Evolutionary conservation across 1,140 invertebrate species (phyloP).

Genomic region (Subanguina moxae): DNA sequence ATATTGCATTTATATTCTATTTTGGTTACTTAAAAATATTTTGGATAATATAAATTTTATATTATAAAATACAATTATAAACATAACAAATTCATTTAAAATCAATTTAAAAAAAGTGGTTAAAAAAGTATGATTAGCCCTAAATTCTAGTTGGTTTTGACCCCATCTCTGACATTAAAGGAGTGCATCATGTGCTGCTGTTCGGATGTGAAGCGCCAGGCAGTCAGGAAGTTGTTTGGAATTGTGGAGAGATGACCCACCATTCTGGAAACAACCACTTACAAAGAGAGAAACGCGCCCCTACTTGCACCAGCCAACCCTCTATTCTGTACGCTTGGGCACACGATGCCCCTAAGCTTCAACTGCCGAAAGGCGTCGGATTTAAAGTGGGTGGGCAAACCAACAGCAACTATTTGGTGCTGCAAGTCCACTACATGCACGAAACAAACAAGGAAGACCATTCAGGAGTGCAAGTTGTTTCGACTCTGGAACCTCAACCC

Average conservation of each 20-base stretch:
- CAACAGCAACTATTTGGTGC: slow-evolving; percentile 64
- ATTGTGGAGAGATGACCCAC: slow-evolving; percentile 80
- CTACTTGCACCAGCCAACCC: slow-evolving; percentile 56
- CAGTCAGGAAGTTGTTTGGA: slow-evolving; percentile 74
- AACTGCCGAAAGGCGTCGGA: slow-evolving; percentile 74
- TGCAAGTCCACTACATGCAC: slow-evolving; percentile 87
- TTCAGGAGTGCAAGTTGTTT: slow-evolving; percentile 45
- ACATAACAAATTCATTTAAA: too few species aligned
- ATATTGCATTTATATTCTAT: too few species aligned
- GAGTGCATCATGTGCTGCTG: slow-evolving; percentile 89
- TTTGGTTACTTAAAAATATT: too few species aligned
- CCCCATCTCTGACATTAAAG: slow-evolving; percentile 82
- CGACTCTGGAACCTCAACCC: slow-evolving; percentile 50
- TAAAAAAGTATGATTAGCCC: neutral
- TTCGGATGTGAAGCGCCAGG: slow-evolving; percentile 84
- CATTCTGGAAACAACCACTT: slow-evolving; percentile 64
- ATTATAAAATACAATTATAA: too few species aligned
- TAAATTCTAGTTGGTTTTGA: slow-evolving; percentile 76
- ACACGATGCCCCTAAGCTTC: slow-evolving; percentile 78
- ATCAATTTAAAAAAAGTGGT: too few species aligned
- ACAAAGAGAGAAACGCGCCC: slow-evolving; percentile 55
- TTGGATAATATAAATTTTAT: too few species aligned
- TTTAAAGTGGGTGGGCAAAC: slow-evolving; percentile 64
- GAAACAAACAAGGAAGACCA: slow-evolving; percentile 51
- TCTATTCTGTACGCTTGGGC: slow-evolving; percentile 96